Evolutionary conservation across 2,797 vertebrate species (phyloP).

Genomic region (Morelia viridis): DNA sequence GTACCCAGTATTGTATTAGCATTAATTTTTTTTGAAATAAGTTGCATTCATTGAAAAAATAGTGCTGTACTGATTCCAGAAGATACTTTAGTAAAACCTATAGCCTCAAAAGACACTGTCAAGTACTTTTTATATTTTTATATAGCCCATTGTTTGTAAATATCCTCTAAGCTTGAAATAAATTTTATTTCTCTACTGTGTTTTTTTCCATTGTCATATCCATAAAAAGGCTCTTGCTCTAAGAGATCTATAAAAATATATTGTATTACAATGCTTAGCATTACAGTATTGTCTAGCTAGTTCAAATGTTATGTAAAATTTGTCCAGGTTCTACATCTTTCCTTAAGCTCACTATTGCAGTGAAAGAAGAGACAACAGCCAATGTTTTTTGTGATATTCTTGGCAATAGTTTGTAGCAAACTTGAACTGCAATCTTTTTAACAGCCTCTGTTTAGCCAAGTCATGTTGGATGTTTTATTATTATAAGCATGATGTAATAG

Average conservation of each 20-base stretch:
- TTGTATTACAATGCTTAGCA: neutral
- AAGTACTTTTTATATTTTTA: slow-evolving; percentile 80
- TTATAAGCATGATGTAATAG: neutral
- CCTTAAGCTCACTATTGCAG: neutral
- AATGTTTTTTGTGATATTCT: neutral
- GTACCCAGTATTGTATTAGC: slow-evolving; percentile 49
- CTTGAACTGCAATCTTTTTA: neutral
- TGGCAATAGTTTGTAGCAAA: neutral
- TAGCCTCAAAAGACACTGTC: slow-evolving; percentile 73
- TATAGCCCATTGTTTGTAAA: slow-evolving; percentile 78
- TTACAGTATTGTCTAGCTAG: neutral
- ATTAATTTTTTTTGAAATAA: slow-evolving; percentile 60
- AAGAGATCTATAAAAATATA: neutral
- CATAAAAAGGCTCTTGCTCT: neutral
- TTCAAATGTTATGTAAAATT: neutral
- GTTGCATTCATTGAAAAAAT: slow-evolving; percentile 66
- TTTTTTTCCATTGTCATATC: slow-evolving; percentile 44
- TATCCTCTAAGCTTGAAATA: slow-evolving; percentile 76
- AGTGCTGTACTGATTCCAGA: slow-evolving; percentile 67
- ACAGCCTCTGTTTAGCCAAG: neutral
- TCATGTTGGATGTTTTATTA: neutral
- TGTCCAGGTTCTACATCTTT: neutral
- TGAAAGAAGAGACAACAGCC: neutral
- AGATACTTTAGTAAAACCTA: slow-evolving; percentile 73
- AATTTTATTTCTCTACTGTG: slow-evolving; percentile 79